Base-by-base conservation (phyloP, 1,140 invertebrate genomes). In the Phortica variegata region DNA sequence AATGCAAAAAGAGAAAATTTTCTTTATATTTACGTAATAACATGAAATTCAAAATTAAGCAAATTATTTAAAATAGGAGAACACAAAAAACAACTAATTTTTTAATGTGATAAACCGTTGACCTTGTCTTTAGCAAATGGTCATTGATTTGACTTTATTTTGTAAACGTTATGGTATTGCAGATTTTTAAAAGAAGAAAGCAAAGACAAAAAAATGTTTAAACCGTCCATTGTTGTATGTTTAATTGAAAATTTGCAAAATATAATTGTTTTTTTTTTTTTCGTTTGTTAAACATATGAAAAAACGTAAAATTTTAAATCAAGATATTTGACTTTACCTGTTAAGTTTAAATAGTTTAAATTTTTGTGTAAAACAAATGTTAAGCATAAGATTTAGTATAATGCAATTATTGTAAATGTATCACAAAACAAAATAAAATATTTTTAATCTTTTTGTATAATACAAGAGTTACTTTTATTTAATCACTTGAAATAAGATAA, bases 41-140 rank as follows among this genome's bases (percentile, higher is more conserved):
- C n/a, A n/a, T n/a, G n/a, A n/a, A n/a, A 54, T 52, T 49, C 62
- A 62, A 65, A 52, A 58, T 54, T 57, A 58, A 47, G 55, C 54
- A 58, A 57, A 47, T 52, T 34, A 52, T 58, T 48, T 58, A 58
- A 58, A 58, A 53, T 58, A 58, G 54, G 52, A 26, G 10, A 58
- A 50, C 13, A 32, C 21, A 23, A 21, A 36, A 21, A 44, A 34
- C 41, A 38, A 37, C 49, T 49, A 52, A 68, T 52, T 62, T 66
- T 63, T 60, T 56, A 66, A 60, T 66, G 63, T 66, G 63, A 66
- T 66, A 66, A 66, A 56, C 57, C 38, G 52, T n/a, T n/a, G n/a
- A n/a, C n/a, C n/a, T n/a, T n/a, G n/a, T n/a, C n/a, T n/a, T n/a
- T n/a, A n/a, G n/a, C n/a, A n/a, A n/a, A n/a, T n/a, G n/a, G n/a